These are phyloP conservation scores for Tor tambroides DNA, from an alignment of 2,113 vertebrate species.

Conservation along the genomic window DNA sequence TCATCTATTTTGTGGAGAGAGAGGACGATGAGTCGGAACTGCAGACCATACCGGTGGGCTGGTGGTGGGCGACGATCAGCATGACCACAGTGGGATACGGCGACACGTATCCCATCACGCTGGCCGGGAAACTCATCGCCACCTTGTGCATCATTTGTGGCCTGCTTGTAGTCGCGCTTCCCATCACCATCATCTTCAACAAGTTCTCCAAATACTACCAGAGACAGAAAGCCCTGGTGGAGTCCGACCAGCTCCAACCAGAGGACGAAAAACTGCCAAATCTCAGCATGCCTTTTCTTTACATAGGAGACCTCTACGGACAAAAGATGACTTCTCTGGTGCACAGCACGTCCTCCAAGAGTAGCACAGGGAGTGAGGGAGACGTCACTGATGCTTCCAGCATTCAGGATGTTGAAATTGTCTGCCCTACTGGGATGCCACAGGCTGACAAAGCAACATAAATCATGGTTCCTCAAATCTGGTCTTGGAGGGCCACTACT, in stretches of 20 bases:
- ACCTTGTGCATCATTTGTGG: conserved; percentile 92
- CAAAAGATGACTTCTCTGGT: conserved; percentile 87
- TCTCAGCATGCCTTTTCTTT: conserved; percentile 86
- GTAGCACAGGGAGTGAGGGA: conserved; percentile 80
- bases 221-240: conserved; percentile 83
- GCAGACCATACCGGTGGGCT: conserved; percentile 88
- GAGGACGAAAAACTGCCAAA: conserved; percentile 76
- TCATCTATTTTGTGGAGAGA: conserved; percentile 90
- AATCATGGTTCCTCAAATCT: neutral
- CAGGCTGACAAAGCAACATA: conserved; percentile 72
- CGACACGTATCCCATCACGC: conserved; percentile 89
- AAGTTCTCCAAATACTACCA: conserved; percentile 96
- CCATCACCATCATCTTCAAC: conserved; percentile 96
- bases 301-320: conserved; percentile 88
- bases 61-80: conserved; percentile 99
- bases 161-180: conserved; percentile 93
- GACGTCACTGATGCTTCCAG: conserved; percentile 91
- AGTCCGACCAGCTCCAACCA: conserved; percentile 73
- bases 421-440: conserved; percentile 65
- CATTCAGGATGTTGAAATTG: conserved; percentile 81
- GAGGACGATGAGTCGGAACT: conserved; percentile 85
- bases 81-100: conserved; percentile 98
- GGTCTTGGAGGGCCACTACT: neutral
- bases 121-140: conserved; percentile 86
- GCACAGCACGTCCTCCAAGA: conserved; percentile 82